Evolutionary conservation across 2,888 invertebrate species (phyloP).

Genomic region (Nomada ferruginata): DNA sequence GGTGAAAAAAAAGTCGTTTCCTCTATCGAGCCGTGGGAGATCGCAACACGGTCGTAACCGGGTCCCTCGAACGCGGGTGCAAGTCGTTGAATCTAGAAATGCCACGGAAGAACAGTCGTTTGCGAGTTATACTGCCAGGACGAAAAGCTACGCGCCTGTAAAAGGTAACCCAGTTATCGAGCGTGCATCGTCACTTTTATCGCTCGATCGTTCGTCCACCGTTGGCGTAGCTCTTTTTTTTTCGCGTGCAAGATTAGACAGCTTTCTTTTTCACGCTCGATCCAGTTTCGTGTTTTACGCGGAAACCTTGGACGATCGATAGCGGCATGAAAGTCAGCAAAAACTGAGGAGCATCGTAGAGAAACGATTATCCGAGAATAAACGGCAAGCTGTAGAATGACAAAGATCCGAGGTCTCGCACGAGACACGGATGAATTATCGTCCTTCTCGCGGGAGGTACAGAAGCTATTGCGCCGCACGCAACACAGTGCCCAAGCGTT

Average conservation of each 20-base stretch:
- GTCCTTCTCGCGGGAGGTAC: neutral
- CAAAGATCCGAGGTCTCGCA: neutral
- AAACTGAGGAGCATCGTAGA: too few relatives aligned
- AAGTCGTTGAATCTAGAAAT: constrained; percentile 14
- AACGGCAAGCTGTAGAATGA: neutral
- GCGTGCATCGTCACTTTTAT: constrained; percentile 65
- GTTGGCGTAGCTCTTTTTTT: neutral
- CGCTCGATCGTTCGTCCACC: constrained; percentile 33
- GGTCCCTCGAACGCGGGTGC: constrained; percentile 10
- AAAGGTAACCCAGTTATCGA: constrained; percentile 71
- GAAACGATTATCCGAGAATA: neutral
- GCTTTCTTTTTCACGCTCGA: neutral
- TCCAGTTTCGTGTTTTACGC: neutral
- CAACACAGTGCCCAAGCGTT: constrained; percentile 15
- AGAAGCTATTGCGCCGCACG: neutral
- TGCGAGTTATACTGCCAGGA: constrained; percentile 25
- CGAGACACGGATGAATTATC: constrained; percentile 5
- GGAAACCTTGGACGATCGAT: too few relatives aligned
- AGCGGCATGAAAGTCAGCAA: too few relatives aligned
- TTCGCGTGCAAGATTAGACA: constrained; percentile 1
- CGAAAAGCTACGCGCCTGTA: constrained; percentile 66
- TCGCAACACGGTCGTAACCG: neutral
- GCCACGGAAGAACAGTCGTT: neutral
- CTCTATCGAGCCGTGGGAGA: neutral
- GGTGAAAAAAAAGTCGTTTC: neutral